Conservation (phyloP, 2,888 invertebrate species). For the Ctenicera cuprea region DNA sequence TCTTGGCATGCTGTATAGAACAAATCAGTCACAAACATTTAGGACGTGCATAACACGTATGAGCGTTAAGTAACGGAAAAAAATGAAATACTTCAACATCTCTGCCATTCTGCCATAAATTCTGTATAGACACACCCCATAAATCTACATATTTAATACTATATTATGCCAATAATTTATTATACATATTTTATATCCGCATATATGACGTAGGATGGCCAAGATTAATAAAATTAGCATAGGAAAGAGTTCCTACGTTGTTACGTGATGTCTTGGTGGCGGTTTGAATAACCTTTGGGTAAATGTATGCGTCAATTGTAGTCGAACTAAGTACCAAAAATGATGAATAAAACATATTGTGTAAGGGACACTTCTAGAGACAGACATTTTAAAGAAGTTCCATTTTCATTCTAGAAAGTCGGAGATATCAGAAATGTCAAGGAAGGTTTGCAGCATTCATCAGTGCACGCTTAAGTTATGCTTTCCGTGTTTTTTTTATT, state of each 20-base stretch:
- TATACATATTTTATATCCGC: constrained; percentile 18
- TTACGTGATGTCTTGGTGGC: constrained; percentile 7
- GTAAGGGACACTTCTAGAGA: constrained; percentile 34
- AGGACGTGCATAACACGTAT: not conserved
- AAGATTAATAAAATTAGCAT: constrained; percentile 23
- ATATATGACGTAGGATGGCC: constrained; percentile 28
- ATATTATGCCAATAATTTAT: constrained; percentile 28
- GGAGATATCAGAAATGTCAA: constrained; percentile 58
- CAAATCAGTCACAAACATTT: constrained; percentile 8
- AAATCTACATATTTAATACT: constrained; percentile 30
- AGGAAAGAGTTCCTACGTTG: constrained; percentile 10
- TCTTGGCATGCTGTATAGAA: not conserved
- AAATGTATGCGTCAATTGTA: constrained; percentile 1
- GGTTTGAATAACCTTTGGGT: constrained; percentile 7
- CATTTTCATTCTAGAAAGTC: constrained; percentile 58
- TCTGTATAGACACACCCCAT: constrained; percentile 11
- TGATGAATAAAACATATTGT: constrained; percentile 30
- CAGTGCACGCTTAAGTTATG: constrained; percentile 54
- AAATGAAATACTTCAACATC: constrained; percentile 18
- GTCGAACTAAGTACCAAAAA: constrained; percentile 10
- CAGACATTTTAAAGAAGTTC: constrained; percentile 49
- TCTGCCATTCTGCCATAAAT: constrained; percentile 4
- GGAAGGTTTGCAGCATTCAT: constrained; percentile 59
- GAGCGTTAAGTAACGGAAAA: constrained; percentile 6
- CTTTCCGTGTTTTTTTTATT: constrained; percentile 53